Percentiles rank a stretch among this genome's conserved stretches.
Evolutionary conservation across 2,888 invertebrate species (phyloP).

Genomic region (Subacronicta megacephala): DNA sequence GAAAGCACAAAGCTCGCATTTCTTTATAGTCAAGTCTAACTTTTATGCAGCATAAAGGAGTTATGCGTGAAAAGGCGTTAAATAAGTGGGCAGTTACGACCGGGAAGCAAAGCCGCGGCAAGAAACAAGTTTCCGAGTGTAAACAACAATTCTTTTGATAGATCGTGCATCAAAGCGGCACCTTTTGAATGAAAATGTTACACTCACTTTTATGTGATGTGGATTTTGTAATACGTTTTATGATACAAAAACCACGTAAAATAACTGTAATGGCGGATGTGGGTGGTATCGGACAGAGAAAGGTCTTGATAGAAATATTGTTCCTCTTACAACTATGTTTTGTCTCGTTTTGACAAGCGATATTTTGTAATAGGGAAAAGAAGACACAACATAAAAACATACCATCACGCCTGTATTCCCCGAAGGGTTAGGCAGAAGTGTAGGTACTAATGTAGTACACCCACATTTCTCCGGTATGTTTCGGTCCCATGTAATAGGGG

Average conservation of each 20-base stretch:
- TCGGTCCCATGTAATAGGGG: too few species aligned
- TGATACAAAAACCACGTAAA: background rate
- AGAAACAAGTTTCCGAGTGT: conserved; percentile 35
- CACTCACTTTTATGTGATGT: conserved; percentile 42
- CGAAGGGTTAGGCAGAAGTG: too few species aligned
- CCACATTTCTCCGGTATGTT: too few species aligned
- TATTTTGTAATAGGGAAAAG: too few species aligned
- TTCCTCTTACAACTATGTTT: too few species aligned
- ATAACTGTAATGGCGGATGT: too few species aligned
- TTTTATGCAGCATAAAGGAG: conserved; percentile 38
- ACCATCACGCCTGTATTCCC: too few species aligned
- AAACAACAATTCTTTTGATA: conserved; percentile 58
- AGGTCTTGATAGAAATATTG: too few species aligned
- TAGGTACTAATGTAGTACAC: too few species aligned
- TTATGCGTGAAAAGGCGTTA: conserved; percentile 30
- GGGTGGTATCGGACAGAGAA: too few species aligned
- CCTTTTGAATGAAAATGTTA: conserved; percentile 45
- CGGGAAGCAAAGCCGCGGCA: conserved; percentile 37
- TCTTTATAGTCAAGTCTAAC: conserved; percentile 9
- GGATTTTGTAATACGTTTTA: conserved; percentile 39
- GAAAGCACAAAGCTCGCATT: background rate
- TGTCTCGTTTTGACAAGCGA: too few species aligned
- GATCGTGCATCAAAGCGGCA: conserved; percentile 43
- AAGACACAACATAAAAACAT: too few species aligned
- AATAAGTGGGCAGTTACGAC: conserved; percentile 42